A percentile compares a stretch with the other conserved stretches of the same genome.
Evolutionary conservation across 2,888 invertebrate species (phyloP).

Genomic region (Rapana venosa): DNA sequence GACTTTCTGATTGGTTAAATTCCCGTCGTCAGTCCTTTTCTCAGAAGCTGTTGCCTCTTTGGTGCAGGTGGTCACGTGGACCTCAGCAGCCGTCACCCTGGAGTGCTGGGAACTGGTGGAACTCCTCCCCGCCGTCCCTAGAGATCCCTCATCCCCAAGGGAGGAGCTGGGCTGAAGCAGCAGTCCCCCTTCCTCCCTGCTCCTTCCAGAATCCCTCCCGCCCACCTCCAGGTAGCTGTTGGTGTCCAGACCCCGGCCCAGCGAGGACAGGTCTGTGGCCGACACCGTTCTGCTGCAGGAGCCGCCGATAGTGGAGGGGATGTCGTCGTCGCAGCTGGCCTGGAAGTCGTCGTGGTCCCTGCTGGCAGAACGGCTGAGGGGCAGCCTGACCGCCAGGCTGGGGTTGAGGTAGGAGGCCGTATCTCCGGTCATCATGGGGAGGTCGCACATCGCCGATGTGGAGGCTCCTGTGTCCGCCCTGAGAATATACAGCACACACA

Average conservation of each 20-base stretch:
- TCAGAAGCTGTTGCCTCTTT: neutral
- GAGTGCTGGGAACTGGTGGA: conserved; percentile 1
- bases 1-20: neutral
- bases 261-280: conserved; percentile 33
- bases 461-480: conserved; percentile 40
- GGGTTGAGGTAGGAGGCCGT: conserved; percentile 43
- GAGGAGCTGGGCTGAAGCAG: conserved; percentile 7
- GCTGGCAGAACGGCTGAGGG: conserved; percentile 41
- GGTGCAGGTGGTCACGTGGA: conserved; percentile 15
- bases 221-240: conserved; percentile 23
- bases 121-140: neutral
- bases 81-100: conserved; percentile 26
- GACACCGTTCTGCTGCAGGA: conserved; percentile 38
- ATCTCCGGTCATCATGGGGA: conserved; percentile 34
- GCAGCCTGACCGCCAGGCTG: conserved; percentile 40
- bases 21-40: neutral
- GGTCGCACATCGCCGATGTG: conserved; percentile 32
- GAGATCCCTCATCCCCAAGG: neutral
- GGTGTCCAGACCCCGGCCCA: neutral
- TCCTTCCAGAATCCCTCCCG: neutral
- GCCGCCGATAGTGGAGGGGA: conserved; percentile 27
- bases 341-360: conserved; percentile 38
- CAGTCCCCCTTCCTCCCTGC: neutral
- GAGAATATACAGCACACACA: neutral
- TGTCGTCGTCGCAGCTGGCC: conserved; percentile 21